Evolutionary conservation across 2,113 vertebrate genomes (phyloP), one percentile per base, ranked within the genome.

Genomic region (Hymenochirus boettgeri): DNA sequence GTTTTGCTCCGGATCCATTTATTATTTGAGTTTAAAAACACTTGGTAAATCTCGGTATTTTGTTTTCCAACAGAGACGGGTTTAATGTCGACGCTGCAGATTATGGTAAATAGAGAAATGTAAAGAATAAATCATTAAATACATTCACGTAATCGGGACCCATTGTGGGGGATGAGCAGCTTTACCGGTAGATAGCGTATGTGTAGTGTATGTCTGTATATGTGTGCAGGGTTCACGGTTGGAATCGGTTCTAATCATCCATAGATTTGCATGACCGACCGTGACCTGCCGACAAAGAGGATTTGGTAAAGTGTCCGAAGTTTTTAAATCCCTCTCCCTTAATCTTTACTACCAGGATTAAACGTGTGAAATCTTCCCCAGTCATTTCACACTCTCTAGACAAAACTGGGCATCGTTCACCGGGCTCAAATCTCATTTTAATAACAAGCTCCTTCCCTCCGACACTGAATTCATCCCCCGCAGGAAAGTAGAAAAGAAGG

Each of bases 361-460:
- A 71, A 62, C 52, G 75, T 79, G 69, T 78, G 76, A 82, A 80
- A 82, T 80, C 76, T 71, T 73, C 58, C 67, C 65, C 63, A 21
- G 48, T 74, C 65, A 77, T 72, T 79, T 74, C 72, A 73, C 70
- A 78, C 72, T 69, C 72, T 21, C 31, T 71, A 58, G 73, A 61
- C 73, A 54, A 73, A 78, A 72, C 69, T 0, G 0, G 17, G n/a
- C 70, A 61, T 46, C 52, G 61, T 77, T 75, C 71, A 29, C 46
- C 57, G 71, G 64, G 5, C 57, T 60, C 56, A 70, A 74, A 71
- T 75, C 67, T 73, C 71, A 5, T 65, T 79, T 76, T 70, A 72
- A 56, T 76, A 69, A 71, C 70, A 54, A 52, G 26, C 73, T 79
- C 29, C 39, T 50, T 13, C 27, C 21, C 27, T 48, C 47, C 23